Base-by-base conservation (phyloP, 2,888 invertebrate genomes). In the Ectemnius lituratus region DNA sequence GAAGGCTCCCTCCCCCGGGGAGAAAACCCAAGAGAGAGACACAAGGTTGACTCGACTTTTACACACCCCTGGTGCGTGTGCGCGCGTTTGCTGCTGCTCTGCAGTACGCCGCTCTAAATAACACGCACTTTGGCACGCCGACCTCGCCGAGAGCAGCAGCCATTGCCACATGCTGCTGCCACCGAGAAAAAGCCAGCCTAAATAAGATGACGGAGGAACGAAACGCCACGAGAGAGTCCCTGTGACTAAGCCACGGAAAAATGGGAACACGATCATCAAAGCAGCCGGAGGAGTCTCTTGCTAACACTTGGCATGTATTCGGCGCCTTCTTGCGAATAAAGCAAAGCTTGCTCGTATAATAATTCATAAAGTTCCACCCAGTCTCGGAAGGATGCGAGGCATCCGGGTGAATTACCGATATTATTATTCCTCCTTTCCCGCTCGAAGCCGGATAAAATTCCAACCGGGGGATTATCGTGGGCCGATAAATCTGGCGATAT, bases 61-160 rank as follows among this genome's bases (percentile, higher is more conserved):
- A 70, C 76, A 70, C 76, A 70, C 69, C 37, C 37, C 37, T 37
- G 37, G 37, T 37, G 37, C 37, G 8, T 37, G 8, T 37, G 37
- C 37, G 37, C 6, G 20, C 20, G 1, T 1, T 2, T 20, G 20
- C 20, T 20, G 20, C 20, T 20, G 20, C 20, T 23, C 8, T 37
- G 37, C 37, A 66, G 68, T 70, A 47, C 62, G 59, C 67, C 46
- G 81, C 71, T 73, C 73, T 71, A 76, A 80, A 80, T 78, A 75
- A 67, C 77, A 46, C 20, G 64, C 56, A 59, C 47, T 13, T 23
- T 45, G 47, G 13, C 62, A 6, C 13, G 13, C 18, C 18, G 45
- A 13, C 11, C 18, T 61, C 61, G 61, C 18, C 18, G 6, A 37
- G 37, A 37, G 37, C 37, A 37, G 18, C 16, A 14, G 11, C 14